These are phyloP conservation scores for Eristalis tenax DNA, from an alignment of 2,888 invertebrate genomes.

Conservation along the genomic window DNA sequence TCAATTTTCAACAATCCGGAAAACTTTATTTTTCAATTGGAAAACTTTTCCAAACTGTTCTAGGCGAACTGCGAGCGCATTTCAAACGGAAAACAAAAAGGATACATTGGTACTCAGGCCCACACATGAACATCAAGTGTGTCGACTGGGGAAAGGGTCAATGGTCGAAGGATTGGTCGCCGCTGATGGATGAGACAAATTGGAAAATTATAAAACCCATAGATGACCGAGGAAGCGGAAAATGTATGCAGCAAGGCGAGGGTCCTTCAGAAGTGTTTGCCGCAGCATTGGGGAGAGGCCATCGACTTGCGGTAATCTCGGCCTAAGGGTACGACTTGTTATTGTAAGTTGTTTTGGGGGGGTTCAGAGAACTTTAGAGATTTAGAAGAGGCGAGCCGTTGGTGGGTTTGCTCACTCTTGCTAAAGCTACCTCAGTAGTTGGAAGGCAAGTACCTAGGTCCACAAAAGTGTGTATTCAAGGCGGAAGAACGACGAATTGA, in stretches of 20 bases:
- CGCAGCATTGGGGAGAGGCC: not conserved
- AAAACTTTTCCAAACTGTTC: slow-evolving; percentile 69
- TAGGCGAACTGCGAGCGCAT: slow-evolving; percentile 36
- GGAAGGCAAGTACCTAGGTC: too few relatives aligned
- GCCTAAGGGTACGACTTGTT: too few relatives aligned
- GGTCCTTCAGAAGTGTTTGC: not conserved
- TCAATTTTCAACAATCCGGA: slow-evolving; percentile 46
- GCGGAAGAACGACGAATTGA: too few relatives aligned
- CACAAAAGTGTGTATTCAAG: too few relatives aligned
- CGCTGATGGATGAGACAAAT: slow-evolving; percentile 40
- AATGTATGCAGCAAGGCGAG: not conserved
- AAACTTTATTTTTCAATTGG: slow-evolving; percentile 71
- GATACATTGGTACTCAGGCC: slow-evolving; percentile 16
- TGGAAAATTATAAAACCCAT: slow-evolving; percentile 35
- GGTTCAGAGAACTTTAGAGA: too few relatives aligned
- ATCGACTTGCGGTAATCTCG: not conserved
- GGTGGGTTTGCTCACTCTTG: too few relatives aligned
- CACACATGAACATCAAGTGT: not conserved
- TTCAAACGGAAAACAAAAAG: slow-evolving; percentile 15
- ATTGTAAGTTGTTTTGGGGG: too few relatives aligned
- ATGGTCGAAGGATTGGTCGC: slow-evolving; percentile 38
- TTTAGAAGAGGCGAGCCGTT: too few relatives aligned
- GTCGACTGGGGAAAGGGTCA: slow-evolving; percentile 49
- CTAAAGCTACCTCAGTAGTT: too few relatives aligned
- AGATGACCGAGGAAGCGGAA: not conserved